Evolutionary conservation across 2,888 invertebrate species (phyloP), one percentile per base, ranked within the genome.

Genomic region (Amphimallon solstitiale): DNA sequence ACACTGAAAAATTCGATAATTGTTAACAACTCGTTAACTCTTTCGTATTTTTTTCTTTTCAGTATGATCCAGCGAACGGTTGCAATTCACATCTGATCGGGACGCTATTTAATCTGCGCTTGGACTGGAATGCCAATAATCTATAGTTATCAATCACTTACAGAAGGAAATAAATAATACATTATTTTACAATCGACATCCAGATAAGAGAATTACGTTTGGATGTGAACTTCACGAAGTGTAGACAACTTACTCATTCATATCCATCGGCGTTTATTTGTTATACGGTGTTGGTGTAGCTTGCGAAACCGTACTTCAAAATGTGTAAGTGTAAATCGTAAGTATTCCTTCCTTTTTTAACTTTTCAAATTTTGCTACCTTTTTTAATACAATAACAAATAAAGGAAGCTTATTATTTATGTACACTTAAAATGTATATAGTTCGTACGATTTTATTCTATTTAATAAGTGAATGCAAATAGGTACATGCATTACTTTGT

Each of bases 301-400:
- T 19, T 35, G 15, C 56, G 12, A 14, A 14, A 12, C 10, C 45
- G 14, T 35, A 14, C 37, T 38, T 38, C 56, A 38, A 35, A 37
- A 56, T 56, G 56, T 56, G 56, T 56, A 56, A 56, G 56, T 56
- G 56, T 38, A 37, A 56, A 56, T 56, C 56, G 56, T 56, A 37
- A 56, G 56, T 56, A 56, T 56, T 56, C n/a, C 19, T 12, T 37
- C 37, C 17, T 52, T 34, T 52, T 21, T 48, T 48, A 7, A 12
- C 12, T 48, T n/a, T 29, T 29, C 29, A 29, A 29, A 29, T 29
- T 29, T 29, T 29, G 5, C 6, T 45, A 15, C 6, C 10, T 15
- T 3, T 7, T 23, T 23, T 23, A 51, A 23, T 23, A 23, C 2
- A 43, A 7, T 43, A 43, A 7, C n/a, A n/a, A n/a, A n/a, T n/a